These are phyloP conservation scores for Andrena praecox DNA, from an alignment of 2,888 invertebrate genomes.

Conservation along the genomic window DNA sequence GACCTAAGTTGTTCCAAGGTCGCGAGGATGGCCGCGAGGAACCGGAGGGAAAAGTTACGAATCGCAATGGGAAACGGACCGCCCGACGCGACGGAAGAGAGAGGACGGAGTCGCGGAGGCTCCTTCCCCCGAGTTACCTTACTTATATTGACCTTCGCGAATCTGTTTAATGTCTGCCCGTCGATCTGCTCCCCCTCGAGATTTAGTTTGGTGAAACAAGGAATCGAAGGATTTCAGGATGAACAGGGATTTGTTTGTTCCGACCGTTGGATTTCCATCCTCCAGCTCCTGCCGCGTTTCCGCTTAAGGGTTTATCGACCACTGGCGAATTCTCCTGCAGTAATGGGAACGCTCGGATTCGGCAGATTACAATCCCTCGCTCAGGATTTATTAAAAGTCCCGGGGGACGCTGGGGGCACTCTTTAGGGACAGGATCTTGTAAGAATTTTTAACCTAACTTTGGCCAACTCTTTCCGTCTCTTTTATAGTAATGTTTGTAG, in stretches of 20 bases:
- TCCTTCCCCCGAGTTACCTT: constrained; percentile 28
- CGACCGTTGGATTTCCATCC: constrained; percentile 18
- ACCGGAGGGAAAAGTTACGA: constrained; percentile 3
- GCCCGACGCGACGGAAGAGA: not conserved
- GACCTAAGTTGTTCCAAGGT: not conserved
- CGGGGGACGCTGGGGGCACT: not conserved
- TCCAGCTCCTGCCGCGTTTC: not conserved
- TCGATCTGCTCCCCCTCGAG: constrained; percentile 24
- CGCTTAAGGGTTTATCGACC: not conserved
- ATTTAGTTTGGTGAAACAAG: constrained; percentile 36
- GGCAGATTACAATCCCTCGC: constrained; percentile 1
- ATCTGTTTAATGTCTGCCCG: constrained; percentile 63
- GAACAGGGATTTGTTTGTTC: constrained; percentile 35
- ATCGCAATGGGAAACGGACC: not conserved
- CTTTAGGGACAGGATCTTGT: not conserved
- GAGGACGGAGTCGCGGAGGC: not conserved
- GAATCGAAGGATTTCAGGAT: constrained; percentile 20
- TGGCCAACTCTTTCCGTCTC: too few relatives aligned
- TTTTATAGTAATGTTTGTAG: not conserved
- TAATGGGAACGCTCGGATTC: not conserved
- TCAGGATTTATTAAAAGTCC: constrained; percentile 22
- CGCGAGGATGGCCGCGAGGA: not conserved
- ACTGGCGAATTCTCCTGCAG: not conserved
- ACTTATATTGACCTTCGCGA: constrained; percentile 65
- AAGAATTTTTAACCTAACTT: not conserved